Evolutionary conservation across 1,140 invertebrate species (phyloP).

Genomic region (Neodiprion fabricii): DNA sequence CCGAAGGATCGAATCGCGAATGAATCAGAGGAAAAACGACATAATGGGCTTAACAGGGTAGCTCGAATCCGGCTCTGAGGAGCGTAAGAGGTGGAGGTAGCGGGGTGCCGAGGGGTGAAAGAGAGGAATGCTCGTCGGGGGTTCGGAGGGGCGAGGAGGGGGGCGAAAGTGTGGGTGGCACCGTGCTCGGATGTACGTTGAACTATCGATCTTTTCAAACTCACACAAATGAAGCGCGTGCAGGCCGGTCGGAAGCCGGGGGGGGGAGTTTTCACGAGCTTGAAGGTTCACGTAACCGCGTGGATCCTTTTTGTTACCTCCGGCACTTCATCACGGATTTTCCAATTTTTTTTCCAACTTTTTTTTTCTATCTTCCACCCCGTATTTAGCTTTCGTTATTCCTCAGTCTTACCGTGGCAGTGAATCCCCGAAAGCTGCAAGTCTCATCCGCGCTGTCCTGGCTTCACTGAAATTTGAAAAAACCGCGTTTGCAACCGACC

Average conservation of each 20-base stretch:
- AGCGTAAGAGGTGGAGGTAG: conserved; percentile 3
- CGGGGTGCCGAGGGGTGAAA: conserved; percentile 8
- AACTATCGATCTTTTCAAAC: conserved; percentile 53
- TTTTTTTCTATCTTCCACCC: neutral
- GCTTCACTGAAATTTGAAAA: no score
- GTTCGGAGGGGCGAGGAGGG: neutral
- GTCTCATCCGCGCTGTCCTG: no score
- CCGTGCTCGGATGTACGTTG: conserved; percentile 55
- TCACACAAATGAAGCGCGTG: conserved; percentile 19
- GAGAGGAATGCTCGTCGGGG: neutral
- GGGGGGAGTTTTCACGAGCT: neutral
- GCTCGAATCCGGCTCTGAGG: neutral
- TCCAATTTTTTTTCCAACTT: neutral
- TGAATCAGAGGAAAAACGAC: neutral
- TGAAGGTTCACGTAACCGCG: neutral
- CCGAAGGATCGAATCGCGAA: neutral
- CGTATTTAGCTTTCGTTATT: neutral
- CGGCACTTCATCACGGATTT: no score
- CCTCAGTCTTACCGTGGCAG: neutral
- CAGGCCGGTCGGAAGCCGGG: neutral
- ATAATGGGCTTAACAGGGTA: neutral
- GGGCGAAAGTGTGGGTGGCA: conserved; percentile 34
- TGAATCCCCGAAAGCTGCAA: no score
- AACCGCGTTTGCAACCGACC: no score
- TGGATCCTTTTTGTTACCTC: neutral